Conservation (phyloP, 2,113 vertebrate species). For the Clarias gariepinus region DNA sequence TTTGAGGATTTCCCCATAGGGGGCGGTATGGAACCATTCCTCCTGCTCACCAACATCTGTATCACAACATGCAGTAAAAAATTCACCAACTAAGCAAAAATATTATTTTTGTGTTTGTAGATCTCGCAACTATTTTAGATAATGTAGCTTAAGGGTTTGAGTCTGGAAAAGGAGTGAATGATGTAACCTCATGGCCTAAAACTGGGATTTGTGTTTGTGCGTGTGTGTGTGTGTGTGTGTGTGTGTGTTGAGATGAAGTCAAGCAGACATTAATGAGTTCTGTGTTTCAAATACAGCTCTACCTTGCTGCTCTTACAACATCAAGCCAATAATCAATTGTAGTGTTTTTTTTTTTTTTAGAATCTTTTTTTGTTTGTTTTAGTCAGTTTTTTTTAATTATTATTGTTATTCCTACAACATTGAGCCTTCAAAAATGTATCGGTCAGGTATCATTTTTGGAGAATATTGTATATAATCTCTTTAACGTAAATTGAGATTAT, state of each 20-base stretch:
- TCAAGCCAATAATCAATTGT: constrained; percentile 46
- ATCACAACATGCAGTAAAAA: not conserved
- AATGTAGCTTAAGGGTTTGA: not conserved
- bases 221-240: constrained; percentile 10
- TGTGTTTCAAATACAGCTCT: constrained; percentile 25
- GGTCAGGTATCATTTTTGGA: constrained; percentile 31
- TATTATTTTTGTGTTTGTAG: not conserved
- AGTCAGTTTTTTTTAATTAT: not conserved
- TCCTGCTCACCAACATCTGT: not conserved
- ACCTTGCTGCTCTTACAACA: constrained; percentile 56
- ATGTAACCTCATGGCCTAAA: constrained; percentile 18
- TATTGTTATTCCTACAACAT: constrained; percentile 33
- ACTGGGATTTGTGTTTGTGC: not conserved
- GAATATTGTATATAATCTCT: constrained; percentile 49
- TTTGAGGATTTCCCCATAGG: not conserved
- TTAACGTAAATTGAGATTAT: constrained; percentile 40
- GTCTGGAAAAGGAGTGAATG: not conserved
- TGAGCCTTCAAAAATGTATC: constrained; percentile 43
- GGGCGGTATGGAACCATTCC: not conserved
- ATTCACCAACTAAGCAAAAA: constrained; percentile 7
- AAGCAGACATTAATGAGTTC: not conserved
- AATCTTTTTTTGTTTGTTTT: constrained; percentile 27
- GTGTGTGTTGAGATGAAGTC: not conserved
- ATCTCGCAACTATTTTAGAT: not conserved
- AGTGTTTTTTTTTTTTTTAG: constrained; percentile 45